Evolutionary conservation across 1,140 invertebrate genomes (phyloP).

Genomic region (Armadillidium nasatum): DNA sequence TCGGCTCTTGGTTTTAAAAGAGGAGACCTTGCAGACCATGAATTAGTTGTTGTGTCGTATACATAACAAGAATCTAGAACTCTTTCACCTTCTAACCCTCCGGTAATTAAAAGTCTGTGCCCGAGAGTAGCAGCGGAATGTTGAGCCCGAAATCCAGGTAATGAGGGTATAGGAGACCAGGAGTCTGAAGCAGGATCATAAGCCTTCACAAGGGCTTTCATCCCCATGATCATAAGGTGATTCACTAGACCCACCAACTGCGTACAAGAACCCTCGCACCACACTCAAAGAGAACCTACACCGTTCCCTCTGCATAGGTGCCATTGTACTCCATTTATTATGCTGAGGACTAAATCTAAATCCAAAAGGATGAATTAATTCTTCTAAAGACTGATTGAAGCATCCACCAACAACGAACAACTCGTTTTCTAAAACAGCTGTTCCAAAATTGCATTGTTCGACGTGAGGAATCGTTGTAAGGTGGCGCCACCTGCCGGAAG

Average conservation of each 20-base stretch:
- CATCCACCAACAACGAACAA: conserved; percentile 69
- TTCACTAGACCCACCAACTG: conserved; percentile 63
- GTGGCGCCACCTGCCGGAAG: conserved; percentile 60
- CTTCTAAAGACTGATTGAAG: conserved; percentile 66
- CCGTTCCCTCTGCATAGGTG: conserved; percentile 63
- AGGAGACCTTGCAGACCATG: conserved; percentile 59
- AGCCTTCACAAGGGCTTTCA: conserved; percentile 58
- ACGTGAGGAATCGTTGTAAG: conserved; percentile 68
- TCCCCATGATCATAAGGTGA: conserved; percentile 52
- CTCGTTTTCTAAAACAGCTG: conserved; percentile 64
- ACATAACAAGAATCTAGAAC: conserved; percentile 58
- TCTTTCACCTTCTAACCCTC: conserved; percentile 58
- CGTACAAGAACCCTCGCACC: conserved; percentile 60
- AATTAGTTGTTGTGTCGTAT: conserved; percentile 57
- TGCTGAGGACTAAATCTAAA: conserved; percentile 63
- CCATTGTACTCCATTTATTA: conserved; percentile 64
- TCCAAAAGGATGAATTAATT: conserved; percentile 68
- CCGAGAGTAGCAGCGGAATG: conserved; percentile 61
- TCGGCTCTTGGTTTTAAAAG: conserved; percentile 64
- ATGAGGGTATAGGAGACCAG: conserved; percentile 59
- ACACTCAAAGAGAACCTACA: conserved; percentile 68
- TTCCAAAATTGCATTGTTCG: conserved; percentile 72
- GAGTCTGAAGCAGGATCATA: conserved; percentile 60
- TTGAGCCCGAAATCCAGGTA: conserved; percentile 60
- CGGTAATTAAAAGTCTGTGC: conserved; percentile 57